Percentiles rank a stretch among this genome's conserved stretches.
Evolutionary conservation across 2,113 vertebrate species (phyloP).

Genomic region (Probosciger aterrimus): DNA sequence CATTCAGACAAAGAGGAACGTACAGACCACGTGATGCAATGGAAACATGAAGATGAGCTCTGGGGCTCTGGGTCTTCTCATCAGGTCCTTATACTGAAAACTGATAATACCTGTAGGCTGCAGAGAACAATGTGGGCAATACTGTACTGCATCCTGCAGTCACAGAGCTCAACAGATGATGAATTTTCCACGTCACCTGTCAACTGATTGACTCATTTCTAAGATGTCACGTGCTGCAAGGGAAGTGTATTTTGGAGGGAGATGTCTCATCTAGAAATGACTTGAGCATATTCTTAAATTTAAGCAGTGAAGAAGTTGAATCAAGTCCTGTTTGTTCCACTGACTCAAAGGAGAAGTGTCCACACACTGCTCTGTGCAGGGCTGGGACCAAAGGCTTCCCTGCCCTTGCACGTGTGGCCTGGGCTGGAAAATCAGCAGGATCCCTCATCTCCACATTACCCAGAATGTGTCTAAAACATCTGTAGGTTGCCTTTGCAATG

Average conservation of each 20-base stretch:
- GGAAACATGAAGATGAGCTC: background rate
- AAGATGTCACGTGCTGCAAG: background rate
- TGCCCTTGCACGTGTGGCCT: background rate
- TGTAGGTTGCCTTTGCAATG: background rate
- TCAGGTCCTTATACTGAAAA: background rate
- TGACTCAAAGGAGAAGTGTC: background rate
- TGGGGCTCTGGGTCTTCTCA: background rate
- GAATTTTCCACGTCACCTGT: background rate
- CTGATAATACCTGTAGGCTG: background rate
- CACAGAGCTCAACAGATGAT: background rate
- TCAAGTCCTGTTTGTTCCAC: background rate
- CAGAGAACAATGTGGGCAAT: background rate
- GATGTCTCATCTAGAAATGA: conserved; percentile 26
- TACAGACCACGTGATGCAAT: background rate
- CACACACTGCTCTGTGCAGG: background rate
- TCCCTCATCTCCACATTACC: background rate
- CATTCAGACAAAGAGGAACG: background rate
- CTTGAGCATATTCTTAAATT: background rate
- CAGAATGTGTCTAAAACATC: accelerated
- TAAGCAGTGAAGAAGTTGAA: background rate
- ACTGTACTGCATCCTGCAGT: background rate
- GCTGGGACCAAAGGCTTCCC: background rate
- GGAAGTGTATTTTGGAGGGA: background rate
- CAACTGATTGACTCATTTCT: conserved; percentile 30
- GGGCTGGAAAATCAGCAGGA: background rate